Evolutionary conservation across 2,888 invertebrate species (phyloP).

Genomic region (Apodemia duryi): DNA sequence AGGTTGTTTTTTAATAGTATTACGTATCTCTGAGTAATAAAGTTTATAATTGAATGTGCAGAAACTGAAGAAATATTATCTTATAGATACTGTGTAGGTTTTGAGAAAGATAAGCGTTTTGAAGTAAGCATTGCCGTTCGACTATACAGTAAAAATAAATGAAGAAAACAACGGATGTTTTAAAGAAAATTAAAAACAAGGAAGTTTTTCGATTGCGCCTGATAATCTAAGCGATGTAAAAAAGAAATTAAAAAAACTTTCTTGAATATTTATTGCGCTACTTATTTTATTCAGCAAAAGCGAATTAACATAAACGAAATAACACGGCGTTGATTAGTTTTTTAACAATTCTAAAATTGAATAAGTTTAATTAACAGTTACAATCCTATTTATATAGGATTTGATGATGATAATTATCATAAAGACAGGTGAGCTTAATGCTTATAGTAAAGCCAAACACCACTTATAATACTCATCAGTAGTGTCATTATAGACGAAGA

Average conservation of each 20-base stretch:
- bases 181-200: slow-evolving; percentile 79
- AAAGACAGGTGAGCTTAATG: too few relatives aligned
- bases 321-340: too few relatives aligned
- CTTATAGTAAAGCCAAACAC: too few relatives aligned
- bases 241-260: slow-evolving; percentile 77
- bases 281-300: slow-evolving; percentile 60
- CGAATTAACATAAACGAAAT: slow-evolving; percentile 42
- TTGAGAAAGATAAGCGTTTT: slow-evolving; percentile 59
- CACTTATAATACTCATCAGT: too few relatives aligned
- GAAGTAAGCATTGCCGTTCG: slow-evolving; percentile 70
- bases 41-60: slow-evolving; percentile 46
- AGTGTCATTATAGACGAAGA: too few relatives aligned
- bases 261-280: slow-evolving; percentile 76
- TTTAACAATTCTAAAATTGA: too few relatives aligned
- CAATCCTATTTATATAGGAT: too few relatives aligned
- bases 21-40: slow-evolving; percentile 46
- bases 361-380: too few relatives aligned
- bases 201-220: slow-evolving; percentile 72
- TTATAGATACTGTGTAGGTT: slow-evolving; percentile 26
- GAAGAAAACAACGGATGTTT: slow-evolving; percentile 68
- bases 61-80: slow-evolving; percentile 16
- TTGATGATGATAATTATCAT: too few relatives aligned
- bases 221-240: slow-evolving; percentile 74
- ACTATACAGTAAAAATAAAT: slow-evolving; percentile 67
- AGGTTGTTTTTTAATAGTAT: slow-evolving; percentile 45